Percentiles rank a stretch among this genome's conserved stretches.
phyloP scores from a whole-genome alignment of 2,113 vertebrate species.

The Clarias batrachus region DNA sequence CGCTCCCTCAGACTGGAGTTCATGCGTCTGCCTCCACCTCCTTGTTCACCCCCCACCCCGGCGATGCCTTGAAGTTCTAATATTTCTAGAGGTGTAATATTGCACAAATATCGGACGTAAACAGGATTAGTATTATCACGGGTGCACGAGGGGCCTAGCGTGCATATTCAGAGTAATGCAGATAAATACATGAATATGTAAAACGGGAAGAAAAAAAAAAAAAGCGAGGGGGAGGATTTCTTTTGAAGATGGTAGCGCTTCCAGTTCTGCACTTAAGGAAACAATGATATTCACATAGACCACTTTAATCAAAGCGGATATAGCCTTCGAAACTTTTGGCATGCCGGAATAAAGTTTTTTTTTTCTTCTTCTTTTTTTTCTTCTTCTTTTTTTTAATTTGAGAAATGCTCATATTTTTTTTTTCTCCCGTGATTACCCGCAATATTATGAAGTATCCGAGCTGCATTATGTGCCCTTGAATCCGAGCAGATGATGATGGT shows the following conservation, averaged over 20 bases:
- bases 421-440: neutral
- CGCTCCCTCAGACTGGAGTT: conserved; percentile 56
- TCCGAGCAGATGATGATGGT: conserved; percentile 42
- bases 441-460: conserved; percentile 4
- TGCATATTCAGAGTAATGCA: conserved; percentile 56
- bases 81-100: conserved; percentile 57
- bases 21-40: conserved; percentile 23
- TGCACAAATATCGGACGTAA: conserved; percentile 62
- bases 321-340: conserved; percentile 3
- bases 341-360: conserved; percentile 13
- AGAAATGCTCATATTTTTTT: neutral
- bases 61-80: conserved; percentile 61
- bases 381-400: neutral
- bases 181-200: conserved; percentile 73
- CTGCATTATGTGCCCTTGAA: conserved; percentile 22
- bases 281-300: conserved; percentile 51
- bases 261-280: conserved; percentile 45
- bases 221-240: conserved; percentile 13
- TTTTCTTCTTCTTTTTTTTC: neutral
- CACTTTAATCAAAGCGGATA: conserved; percentile 25
- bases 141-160: conserved; percentile 55
- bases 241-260: conserved; percentile 51
- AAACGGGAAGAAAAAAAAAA: conserved; percentile 58
- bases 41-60: neutral
- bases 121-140: conserved; percentile 75